A percentile compares a stretch with the other conserved stretches of the same genome.
Conservation (phyloP, 2,797 vertebrate genomes). For the Peromyscus attwateri region DNA sequence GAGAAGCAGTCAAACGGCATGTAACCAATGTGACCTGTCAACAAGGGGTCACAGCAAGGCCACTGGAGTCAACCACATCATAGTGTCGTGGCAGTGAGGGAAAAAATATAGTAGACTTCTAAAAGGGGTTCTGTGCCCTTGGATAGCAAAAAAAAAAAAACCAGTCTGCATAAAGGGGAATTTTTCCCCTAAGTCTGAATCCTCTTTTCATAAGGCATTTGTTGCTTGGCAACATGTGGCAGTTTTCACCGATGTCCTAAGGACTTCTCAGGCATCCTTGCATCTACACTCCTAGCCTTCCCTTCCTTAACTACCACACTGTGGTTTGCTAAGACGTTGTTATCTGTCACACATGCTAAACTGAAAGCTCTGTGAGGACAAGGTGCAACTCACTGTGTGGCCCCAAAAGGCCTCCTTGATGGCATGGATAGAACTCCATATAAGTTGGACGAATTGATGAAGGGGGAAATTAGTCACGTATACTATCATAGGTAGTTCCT, state of each 20-base stretch:
- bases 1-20: slow-evolving; percentile 52
- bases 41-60: slow-evolving; percentile 17
- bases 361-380: slow-evolving; percentile 17
- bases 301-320: neutral
- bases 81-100: neutral
- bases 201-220: slow-evolving; percentile 10
- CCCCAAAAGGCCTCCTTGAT: neutral
- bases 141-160: neutral
- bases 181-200: slow-evolving; percentile 37
- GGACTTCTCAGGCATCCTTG: slow-evolving; percentile 24
- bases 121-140: slow-evolving; percentile 26
- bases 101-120: slow-evolving; percentile 2
- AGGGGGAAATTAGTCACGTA: slow-evolving; percentile 16
- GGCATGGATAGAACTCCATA: neutral
- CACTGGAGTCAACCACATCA: slow-evolving; percentile 17
- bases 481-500: neutral
- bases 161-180: neutral
- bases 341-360: neutral
- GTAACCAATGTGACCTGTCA: slow-evolving; percentile 43
- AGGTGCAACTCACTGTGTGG: neutral
- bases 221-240: slow-evolving; percentile 51
- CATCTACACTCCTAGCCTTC: neutral
- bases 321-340: neutral
- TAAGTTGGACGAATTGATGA: slow-evolving; percentile 25
- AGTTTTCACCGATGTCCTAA: slow-evolving; percentile 16